Evolutionary conservation across 2,888 invertebrate genomes (phyloP), one percentile per base, ranked within the genome.

Genomic region (Chydorus sphaericus): DNA sequence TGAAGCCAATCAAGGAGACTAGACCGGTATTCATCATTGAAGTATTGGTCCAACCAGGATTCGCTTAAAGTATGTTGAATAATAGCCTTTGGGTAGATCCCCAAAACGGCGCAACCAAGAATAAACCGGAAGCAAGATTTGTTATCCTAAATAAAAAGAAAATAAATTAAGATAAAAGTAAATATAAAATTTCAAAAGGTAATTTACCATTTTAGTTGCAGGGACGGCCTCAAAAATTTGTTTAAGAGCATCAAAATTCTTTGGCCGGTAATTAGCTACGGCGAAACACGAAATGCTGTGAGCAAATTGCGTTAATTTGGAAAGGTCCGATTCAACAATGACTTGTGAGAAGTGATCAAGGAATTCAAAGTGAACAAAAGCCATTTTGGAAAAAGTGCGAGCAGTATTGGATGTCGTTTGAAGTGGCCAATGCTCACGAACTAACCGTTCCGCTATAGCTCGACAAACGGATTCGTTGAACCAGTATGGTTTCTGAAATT

Each of bases 251-350:
- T 70, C 65, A 80, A 81, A 83, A 59, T 73, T 63, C 8, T 70
- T 65, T 0, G 83, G 80, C 20, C 72, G 75, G 65, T 77, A 81
- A 68, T 81, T 77, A 51, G 77, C 76, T 62, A 72, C 71, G 2
- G 78, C 71, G n/a, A 80, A 70, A 44, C 73, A 75, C 63, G 73
- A 72, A 62, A 80, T 71, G 33, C 69, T 69, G 58, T 18, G 52
- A 31, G 31, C 20, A 31, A 23, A 23, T 33, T 18, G 64, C n/a
- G 68, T 61, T 14, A 79, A 64, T 0, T 69, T 62, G 0, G 62
- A 60, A 0, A 73, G 71, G 58, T 75, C 64, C 6, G 73, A 64
- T 1, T 69, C 67, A 1, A 75, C 74, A 54, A 72, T 67, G 2
- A 48, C 14, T n/a, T 72, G 65, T 50, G 77, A 73, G 2, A 81